These are phyloP conservation scores for Philaethria dido DNA, from an alignment of 2,888 invertebrate species.

Conservation along the genomic window DNA sequence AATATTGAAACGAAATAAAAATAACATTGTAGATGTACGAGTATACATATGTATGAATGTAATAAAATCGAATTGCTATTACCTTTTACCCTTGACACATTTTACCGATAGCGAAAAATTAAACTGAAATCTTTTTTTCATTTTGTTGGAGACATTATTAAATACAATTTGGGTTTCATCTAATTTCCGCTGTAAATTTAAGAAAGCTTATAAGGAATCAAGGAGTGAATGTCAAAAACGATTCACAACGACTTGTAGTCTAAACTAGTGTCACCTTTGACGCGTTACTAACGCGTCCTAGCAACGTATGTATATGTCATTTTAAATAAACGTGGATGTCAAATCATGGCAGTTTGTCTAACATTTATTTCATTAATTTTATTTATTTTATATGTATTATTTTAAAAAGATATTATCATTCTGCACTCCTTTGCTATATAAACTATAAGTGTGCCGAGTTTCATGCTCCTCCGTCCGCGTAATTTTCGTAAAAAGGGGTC, in stretches of 20 bases:
- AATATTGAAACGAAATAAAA: background rate
- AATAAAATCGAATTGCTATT: background rate
- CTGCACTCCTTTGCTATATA: too few species aligned
- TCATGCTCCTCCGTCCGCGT: too few species aligned
- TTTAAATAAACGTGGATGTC: too few species aligned
- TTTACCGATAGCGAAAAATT: conserved; percentile 9
- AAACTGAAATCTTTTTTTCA: conserved; percentile 3
- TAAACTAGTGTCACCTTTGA: background rate
- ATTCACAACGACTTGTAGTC: background rate
- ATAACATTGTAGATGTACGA: background rate
- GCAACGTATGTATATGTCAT: too few species aligned
- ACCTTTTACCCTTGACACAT: background rate
- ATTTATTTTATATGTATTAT: too few species aligned
- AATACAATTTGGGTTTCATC: conserved; percentile 2
- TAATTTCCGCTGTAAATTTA: conserved; percentile 2
- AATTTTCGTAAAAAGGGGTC: too few species aligned
- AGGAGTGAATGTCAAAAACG: background rate
- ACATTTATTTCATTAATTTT: too few species aligned
- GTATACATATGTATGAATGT: background rate
- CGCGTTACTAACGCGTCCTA: too few species aligned
- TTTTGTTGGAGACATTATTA: background rate
- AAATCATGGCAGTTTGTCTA: too few species aligned
- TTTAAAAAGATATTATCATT: too few species aligned
- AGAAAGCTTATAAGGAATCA: background rate
- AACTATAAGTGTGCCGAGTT: too few species aligned